Base-by-base conservation (phyloP, 2,888 invertebrate genomes). In the Drosophila picticornis region DNA sequence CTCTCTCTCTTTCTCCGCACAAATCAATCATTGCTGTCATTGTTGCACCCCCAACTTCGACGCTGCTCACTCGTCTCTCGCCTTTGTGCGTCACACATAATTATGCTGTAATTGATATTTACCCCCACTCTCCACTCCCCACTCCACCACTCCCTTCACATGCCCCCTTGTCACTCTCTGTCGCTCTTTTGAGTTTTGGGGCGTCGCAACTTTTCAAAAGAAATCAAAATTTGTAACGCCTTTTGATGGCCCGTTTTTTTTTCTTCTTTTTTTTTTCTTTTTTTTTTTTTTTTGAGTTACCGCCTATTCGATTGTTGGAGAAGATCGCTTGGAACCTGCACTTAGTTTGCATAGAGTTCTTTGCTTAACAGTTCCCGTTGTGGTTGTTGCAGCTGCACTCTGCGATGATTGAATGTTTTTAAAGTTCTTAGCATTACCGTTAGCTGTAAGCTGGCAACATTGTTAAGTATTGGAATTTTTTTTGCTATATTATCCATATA, bases 41-140 rank as follows among this genome's bases (percentile, higher is more conserved):
- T 85, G 71, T 66, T 38, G 31, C 48, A 27, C 34, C 32, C 43
- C 43, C 64, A 40, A 43, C 57, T 57, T 40, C 46, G 22, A 40
- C 38, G 40, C 29, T 40, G n/a, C 40, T 57, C 56, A 40, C 56
- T 46, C 56, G 36, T 10, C 27, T 40, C 16, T 13, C 27, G 40
- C 59, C 69, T 63, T 70, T 80, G 72, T 81, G 69, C 86, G 90
- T 90, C 90, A 85, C 89, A 90, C 86, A 83, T 88, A 90, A 90
- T 86, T 90, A 90, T 81, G 83, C 89, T 86, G 88, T 86, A 90
- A 90, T 90, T 86, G 90, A 90, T 86, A 90, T 88, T 90, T 90
- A 81, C 46, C 46, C 46, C 75, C 53, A 66, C 81, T 72, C 43
- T 31, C 27, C 57, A 32, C 52, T 55, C 43, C 13, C 73, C 53